Conservation (phyloP, 2,113 vertebrate species). For the Nothoprocta pentlandii region DNA sequence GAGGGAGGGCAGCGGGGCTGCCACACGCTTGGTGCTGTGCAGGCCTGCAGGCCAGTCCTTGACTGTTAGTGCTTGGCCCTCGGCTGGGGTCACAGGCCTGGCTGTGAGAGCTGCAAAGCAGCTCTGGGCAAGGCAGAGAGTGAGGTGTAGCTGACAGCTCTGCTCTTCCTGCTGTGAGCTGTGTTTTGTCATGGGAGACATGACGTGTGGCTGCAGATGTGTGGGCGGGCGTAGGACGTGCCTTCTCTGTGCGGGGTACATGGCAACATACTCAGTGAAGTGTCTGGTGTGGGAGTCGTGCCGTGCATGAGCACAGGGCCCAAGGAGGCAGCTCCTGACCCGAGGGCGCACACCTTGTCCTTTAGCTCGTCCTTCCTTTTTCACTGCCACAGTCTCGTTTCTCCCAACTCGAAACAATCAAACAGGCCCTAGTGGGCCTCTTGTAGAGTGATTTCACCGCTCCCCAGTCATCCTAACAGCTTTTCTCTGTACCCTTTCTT, state of each 20-base stretch:
- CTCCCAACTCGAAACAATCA: background rate
- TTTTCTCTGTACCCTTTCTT: background rate
- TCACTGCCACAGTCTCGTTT: background rate
- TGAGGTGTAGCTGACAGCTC: background rate
- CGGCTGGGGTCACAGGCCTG: background rate
- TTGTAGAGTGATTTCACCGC: background rate
- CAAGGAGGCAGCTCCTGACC: background rate
- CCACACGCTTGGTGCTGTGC: background rate
- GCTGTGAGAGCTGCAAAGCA: background rate
- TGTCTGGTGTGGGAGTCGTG: background rate
- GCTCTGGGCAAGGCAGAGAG: background rate
- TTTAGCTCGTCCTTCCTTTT: background rate
- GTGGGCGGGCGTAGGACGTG: accelerated
- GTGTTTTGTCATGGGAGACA: background rate
- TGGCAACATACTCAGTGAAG: background rate
- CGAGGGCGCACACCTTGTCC: background rate
- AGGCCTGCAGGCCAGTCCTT: background rate
- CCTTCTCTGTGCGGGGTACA: background rate
- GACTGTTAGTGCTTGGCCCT: background rate
- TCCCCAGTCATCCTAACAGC: background rate
- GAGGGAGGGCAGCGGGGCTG: background rate
- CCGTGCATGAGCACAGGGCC: background rate
- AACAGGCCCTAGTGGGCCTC: background rate
- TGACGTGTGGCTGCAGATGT: background rate
- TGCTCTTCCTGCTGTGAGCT: background rate